Evolutionary conservation across 2,113 vertebrate genomes (phyloP).

Genomic region (Macaca nemestrina): DNA sequence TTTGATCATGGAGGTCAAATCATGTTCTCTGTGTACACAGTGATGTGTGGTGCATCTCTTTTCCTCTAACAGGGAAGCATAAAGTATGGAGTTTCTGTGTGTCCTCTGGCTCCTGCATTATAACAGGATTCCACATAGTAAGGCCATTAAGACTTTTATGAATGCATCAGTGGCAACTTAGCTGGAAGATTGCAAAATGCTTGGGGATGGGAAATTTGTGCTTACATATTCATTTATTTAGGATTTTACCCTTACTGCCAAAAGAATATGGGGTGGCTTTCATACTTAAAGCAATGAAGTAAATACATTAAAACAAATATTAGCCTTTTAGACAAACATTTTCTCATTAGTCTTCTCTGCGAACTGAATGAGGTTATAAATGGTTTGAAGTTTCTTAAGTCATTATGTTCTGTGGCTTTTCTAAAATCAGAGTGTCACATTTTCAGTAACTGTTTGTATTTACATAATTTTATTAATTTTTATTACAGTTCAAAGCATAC

Average conservation of each 20-base stretch:
- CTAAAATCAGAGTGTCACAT: constrained; percentile 70
- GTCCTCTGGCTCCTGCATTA: constrained; percentile 37
- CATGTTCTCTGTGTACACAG: constrained; percentile 38
- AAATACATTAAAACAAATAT: constrained; percentile 81
- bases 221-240: constrained; percentile 68
- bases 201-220: constrained; percentile 50
- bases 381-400: constrained; percentile 74
- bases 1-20: constrained; percentile 53
- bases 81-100: background rate
- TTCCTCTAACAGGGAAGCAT: constrained; percentile 29
- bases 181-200: constrained; percentile 67
- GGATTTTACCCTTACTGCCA: constrained; percentile 45
- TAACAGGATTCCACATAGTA: constrained; percentile 24
- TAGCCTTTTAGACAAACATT: constrained; percentile 79
- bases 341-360: constrained; percentile 76
- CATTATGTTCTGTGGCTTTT: constrained; percentile 75
- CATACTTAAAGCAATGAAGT: constrained; percentile 70
- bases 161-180: constrained; percentile 52
- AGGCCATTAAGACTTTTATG: constrained; percentile 60
- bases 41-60: background rate
- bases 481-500: constrained; percentile 80
- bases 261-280: constrained; percentile 40
- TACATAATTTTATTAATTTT: constrained; percentile 82
- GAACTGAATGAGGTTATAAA: constrained; percentile 79
- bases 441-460: constrained; percentile 80